A percentile compares a stretch with the other conserved stretches of the same genome.
Conservation (phyloP, 92 coral and sea anemone species). For the Parazoanthus darwini region DNA sequence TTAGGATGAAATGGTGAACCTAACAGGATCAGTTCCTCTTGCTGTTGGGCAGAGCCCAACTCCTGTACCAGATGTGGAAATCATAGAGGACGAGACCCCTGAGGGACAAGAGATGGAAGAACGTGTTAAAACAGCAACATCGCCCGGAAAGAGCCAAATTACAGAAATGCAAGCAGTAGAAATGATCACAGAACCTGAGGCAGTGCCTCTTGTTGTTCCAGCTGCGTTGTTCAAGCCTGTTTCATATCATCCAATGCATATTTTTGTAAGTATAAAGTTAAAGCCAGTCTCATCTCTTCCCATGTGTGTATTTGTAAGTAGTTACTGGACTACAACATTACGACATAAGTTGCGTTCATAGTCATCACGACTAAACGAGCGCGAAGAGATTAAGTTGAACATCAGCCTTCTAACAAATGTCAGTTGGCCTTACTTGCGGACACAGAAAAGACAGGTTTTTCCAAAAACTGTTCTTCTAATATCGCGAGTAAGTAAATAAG, state of each 20-base stretch:
- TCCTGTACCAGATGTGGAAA: conserved; percentile 49
- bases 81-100: conserved; percentile 59
- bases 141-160: conserved; percentile 53
- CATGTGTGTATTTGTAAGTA: conserved; percentile 89
- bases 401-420: background rate
- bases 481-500: too few relatives aligned
- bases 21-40: conserved; percentile 64
- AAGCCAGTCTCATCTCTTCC: conserved; percentile 83
- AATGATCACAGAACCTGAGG: conserved; percentile 76
- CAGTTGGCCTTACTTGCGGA: too few relatives aligned
- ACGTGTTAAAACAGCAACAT: conserved; percentile 27
- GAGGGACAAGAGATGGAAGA: conserved; percentile 57
- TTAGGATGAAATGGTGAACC: conserved; percentile 88
- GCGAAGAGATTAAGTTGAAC: too few relatives aligned
- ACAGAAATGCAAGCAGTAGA: conserved; percentile 55
- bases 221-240: conserved; percentile 83
- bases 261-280: conserved; percentile 85
- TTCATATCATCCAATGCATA: conserved; percentile 88
- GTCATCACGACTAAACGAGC: background rate
- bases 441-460: too few relatives aligned
- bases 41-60: conserved; percentile 53
- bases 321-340: background rate
- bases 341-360: too few relatives aligned
- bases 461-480: too few relatives aligned
- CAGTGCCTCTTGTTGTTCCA: conserved; percentile 90